These are phyloP conservation scores for Drosophila athabasca DNA, from an alignment of 1,140 invertebrate species.

Conservation along the genomic window DNA sequence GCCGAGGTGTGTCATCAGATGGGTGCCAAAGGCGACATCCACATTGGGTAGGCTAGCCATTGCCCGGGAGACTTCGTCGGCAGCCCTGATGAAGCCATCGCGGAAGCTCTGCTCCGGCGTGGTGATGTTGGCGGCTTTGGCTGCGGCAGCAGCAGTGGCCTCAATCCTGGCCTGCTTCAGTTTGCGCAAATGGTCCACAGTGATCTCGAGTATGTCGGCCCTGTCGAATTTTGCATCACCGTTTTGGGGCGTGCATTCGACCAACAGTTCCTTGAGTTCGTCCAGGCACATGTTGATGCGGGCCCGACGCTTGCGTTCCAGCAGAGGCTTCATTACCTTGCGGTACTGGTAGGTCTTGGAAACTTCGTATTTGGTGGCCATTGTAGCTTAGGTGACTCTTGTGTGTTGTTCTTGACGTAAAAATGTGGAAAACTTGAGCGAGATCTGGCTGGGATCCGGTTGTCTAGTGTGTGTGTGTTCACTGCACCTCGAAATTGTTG, in stretches of 20 bases:
- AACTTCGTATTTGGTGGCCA: conserved; percentile 81
- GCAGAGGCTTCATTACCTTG: conserved; percentile 97
- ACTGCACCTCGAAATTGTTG: conserved; percentile 67
- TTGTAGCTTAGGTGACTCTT: conserved; percentile 38
- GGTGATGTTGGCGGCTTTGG: too few species aligned
- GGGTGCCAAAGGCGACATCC: conserved; percentile 92
- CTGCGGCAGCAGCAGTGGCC: conserved; percentile 74
- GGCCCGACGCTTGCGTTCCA: conserved; percentile 96
- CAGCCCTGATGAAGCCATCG: conserved; percentile 95
- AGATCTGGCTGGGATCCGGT: background rate
- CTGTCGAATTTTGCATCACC: conserved; percentile 97
- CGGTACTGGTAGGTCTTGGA: conserved; percentile 95
- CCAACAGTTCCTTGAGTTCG: conserved; percentile 96
- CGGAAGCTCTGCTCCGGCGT: conserved; percentile 89
- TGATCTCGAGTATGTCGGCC: conserved; percentile 97
- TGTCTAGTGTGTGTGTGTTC: conserved; percentile 41
- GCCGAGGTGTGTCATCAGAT: conserved; percentile 94
- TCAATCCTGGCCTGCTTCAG: conserved; percentile 85
- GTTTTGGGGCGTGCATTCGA: conserved; percentile 91
- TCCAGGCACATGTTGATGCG: conserved; percentile 97
- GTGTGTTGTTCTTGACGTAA: conserved; percentile 17
- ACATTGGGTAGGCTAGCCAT: conserved; percentile 92
- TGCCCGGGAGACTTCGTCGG: conserved; percentile 95
- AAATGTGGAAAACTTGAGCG: conserved; percentile 4
- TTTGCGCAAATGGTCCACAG: conserved; percentile 95